Base-by-base conservation (phyloP, 2,797 vertebrate genomes). In the Rhabdophis nuchalis region DNA sequence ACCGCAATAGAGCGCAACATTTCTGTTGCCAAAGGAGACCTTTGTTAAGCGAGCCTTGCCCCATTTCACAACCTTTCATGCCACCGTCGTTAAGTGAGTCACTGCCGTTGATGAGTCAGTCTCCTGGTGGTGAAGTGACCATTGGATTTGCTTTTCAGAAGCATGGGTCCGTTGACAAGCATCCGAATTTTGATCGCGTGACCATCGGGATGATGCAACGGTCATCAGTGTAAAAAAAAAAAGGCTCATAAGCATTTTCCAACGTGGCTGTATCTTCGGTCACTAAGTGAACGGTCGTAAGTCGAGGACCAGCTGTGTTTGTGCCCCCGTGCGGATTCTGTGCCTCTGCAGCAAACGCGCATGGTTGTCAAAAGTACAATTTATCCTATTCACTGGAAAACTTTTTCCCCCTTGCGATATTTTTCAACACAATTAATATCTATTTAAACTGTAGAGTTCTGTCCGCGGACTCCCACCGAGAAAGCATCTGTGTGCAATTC, bases 171-270 rank as follows among this genome's bases (percentile, higher is more conserved):
- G 6, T 16, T 32, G 64, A 0, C 64, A 32, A 68, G n/a, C 2
- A 1, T 1, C n/a, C 7, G n/a, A 16, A 32, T 68, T 68, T 68
- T 32, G 14, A 14, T n/a, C 5, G 6, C 2, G 4, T n/a, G 61
- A 68, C n/a, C 2, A 3, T 1, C 2, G 29, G 13, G 61, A n/a
- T 6, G 29, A 14, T 68, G 14, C n/a, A 2, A 27, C 9, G 0
- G 25, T 60, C 0, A 10, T 60, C 27, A 27, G 64, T 1, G 5
- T 32, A n/a, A n/a, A 61, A 50, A n/a, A 61, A 50, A 50, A 68
- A 32, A 16, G 4, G 29, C 29, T n/a, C 13, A 14, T 7, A 14
- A 7, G 0, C 2, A 6, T 68, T 64, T 68, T 68, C 14, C 61
- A 68, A 16, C 18, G n/a, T 5, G 6, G 13, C 1, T 68, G n/a